Evolutionary conservation across 2,888 invertebrate species (phyloP).

Genomic region (Pseudanteris insignis): DNA sequence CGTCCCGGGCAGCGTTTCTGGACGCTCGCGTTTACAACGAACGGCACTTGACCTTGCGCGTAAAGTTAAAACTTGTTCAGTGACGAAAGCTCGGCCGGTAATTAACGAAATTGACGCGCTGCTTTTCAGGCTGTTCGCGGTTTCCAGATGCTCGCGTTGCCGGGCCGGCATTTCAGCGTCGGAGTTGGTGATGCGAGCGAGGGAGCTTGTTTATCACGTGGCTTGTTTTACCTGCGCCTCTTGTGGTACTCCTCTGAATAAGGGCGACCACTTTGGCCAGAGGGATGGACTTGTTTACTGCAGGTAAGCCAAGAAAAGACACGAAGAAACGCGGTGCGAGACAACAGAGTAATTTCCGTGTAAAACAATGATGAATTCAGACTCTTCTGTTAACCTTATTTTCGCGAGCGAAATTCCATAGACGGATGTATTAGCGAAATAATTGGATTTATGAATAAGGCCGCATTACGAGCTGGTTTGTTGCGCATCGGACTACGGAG

Average conservation of each 20-base stretch:
- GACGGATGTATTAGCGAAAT: slow-evolving; percentile 29
- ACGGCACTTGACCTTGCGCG: slow-evolving; percentile 33
- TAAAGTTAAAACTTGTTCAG: slow-evolving; percentile 7
- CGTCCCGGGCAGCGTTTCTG: too few species aligned
- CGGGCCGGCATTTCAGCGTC: slow-evolving; percentile 84
- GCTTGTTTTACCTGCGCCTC: slow-evolving; percentile 89
- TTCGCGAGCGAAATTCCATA: slow-evolving; percentile 21
- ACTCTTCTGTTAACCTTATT: slow-evolving; percentile 32
- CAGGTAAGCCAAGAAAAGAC: slow-evolving; percentile 58
- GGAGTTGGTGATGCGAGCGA: slow-evolving; percentile 90
- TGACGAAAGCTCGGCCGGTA: background rate
- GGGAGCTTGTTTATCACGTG: slow-evolving; percentile 87
- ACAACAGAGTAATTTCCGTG: slow-evolving; percentile 14
- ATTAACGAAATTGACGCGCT: background rate
- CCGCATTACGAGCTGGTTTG: slow-evolving; percentile 76
- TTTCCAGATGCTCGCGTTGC: slow-evolving; percentile 86
- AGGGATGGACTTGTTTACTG: slow-evolving; percentile 82
- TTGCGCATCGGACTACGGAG: slow-evolving; percentile 69
- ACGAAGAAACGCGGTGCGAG: slow-evolving; percentile 7
- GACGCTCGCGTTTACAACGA: background rate
- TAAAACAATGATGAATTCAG: slow-evolving; percentile 36
- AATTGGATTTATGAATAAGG: slow-evolving; percentile 59
- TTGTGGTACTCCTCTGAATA: slow-evolving; percentile 82
- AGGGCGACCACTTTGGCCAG: slow-evolving; percentile 93
- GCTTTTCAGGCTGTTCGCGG: slow-evolving; percentile 83